Percentiles rank a stretch among this genome's conserved stretches.
These are phyloP conservation scores for Tylochromis polylepis DNA, from an alignment of 2,113 vertebrate species.

Conservation along the genomic window DNA sequence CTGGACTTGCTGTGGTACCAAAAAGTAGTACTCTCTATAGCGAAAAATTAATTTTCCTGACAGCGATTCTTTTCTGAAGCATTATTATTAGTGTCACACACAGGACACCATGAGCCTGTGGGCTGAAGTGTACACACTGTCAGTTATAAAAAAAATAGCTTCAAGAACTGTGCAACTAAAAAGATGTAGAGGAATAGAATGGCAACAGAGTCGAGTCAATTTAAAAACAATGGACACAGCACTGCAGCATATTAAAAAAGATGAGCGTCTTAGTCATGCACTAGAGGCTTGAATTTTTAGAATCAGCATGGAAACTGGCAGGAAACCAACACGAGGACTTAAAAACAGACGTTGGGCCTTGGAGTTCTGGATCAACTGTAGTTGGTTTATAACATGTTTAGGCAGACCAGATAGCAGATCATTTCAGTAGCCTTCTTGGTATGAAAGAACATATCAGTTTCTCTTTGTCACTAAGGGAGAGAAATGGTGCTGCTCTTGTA, in stretches of 20 bases:
- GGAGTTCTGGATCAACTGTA: background rate
- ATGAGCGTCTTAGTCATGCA: background rate
- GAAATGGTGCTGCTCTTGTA: background rate
- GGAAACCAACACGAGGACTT: background rate
- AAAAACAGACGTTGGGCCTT: background rate
- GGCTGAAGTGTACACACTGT: background rate
- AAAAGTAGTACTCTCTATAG: background rate
- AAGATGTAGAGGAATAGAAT: background rate
- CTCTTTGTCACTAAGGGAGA: background rate
- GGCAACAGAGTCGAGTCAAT: background rate
- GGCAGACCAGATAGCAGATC: background rate
- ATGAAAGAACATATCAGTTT: background rate
- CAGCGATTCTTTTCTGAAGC: background rate
- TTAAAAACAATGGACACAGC: background rate
- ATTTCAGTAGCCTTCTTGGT: background rate
- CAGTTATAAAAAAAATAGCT: background rate
- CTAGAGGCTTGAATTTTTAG: background rate
- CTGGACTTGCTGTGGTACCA: background rate
- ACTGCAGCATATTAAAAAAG: background rate
- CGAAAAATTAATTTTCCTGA: background rate
- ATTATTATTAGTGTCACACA: background rate
- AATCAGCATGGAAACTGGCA: background rate
- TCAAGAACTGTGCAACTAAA: background rate
- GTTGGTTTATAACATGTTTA: background rate
- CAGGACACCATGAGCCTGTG: background rate